A percentile compares a stretch with the other conserved stretches of the same genome.
These are phyloP conservation scores for Ophthalmolycus amberensis DNA, from an alignment of 2,113 vertebrate genomes.

Conservation along the genomic window DNA sequence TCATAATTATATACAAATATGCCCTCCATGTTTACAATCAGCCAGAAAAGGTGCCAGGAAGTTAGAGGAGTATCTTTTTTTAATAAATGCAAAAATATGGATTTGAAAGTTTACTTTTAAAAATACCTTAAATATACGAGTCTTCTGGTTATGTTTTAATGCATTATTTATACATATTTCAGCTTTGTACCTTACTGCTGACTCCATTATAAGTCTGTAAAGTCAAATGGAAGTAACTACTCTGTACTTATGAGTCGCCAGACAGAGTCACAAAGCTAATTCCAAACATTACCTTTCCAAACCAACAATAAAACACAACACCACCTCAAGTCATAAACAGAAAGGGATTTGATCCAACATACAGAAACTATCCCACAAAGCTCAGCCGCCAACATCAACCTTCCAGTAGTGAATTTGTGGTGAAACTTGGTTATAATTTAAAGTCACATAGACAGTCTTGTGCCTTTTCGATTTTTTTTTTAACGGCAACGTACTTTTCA, in stretches of 20 bases:
- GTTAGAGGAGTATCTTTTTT: neutral
- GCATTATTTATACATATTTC: neutral
- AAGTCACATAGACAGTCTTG: neutral
- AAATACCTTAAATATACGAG: neutral
- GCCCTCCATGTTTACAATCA: neutral
- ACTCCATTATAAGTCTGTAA: neutral
- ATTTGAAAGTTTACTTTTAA: neutral
- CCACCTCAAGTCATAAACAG: neutral
- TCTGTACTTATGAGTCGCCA: neutral
- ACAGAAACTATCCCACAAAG: neutral
- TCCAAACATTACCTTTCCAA: conserved; percentile 2
- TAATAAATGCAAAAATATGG: neutral
- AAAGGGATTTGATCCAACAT: neutral
- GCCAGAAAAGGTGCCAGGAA: neutral
- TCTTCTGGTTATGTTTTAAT: neutral
- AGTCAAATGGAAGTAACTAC: conserved; percentile 2
- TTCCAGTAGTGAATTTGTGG: neutral
- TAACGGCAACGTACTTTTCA: neutral
- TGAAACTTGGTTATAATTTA: neutral
- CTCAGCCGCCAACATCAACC: neutral
- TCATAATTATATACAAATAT: neutral
- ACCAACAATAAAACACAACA: conserved; percentile 8
- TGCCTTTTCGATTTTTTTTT: neutral
- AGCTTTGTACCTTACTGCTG: neutral
- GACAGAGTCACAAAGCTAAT: neutral